A percentile compares a stretch with the other conserved stretches of the same genome.
These are phyloP conservation scores for Callorhinus ursinus DNA, from an alignment of 2,113 vertebrate genomes.

Conservation along the genomic window DNA sequence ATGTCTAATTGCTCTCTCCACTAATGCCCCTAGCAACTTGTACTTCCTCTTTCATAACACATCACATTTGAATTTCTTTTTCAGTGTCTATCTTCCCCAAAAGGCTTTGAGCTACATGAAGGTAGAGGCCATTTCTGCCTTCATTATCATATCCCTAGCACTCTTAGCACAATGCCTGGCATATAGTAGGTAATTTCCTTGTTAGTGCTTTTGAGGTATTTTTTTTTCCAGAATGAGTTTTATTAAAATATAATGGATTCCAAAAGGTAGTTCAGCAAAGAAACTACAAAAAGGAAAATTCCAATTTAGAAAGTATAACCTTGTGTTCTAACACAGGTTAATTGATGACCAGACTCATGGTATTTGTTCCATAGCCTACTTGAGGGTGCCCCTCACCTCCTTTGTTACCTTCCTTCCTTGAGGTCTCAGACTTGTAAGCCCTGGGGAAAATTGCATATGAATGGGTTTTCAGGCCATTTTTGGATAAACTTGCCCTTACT, in stretches of 20 bases:
- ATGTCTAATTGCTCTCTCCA: conserved; percentile 7
- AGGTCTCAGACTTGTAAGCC: conserved; percentile 6
- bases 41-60: conserved; percentile 25
- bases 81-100: background rate
- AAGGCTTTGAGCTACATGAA: conserved; percentile 35
- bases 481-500: background rate
- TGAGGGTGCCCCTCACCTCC: background rate
- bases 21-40: background rate
- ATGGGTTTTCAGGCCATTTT: background rate
- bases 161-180: background rate
- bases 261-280: background rate
- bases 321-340: conserved; percentile 13
- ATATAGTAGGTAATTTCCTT: conserved; percentile 11
- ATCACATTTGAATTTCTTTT: conserved; percentile 45
- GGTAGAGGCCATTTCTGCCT: background rate
- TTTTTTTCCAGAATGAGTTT: background rate
- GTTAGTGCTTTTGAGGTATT: background rate
- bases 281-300: conserved; percentile 29
- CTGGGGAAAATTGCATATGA: background rate
- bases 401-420: background rate
- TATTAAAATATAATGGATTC: conserved; percentile 31
- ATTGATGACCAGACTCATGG: background rate
- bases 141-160: background rate
- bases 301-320: background rate
- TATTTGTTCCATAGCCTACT: background rate